Conservation (phyloP, 1,140 invertebrate genomes). For the Formica selysi region DNA sequence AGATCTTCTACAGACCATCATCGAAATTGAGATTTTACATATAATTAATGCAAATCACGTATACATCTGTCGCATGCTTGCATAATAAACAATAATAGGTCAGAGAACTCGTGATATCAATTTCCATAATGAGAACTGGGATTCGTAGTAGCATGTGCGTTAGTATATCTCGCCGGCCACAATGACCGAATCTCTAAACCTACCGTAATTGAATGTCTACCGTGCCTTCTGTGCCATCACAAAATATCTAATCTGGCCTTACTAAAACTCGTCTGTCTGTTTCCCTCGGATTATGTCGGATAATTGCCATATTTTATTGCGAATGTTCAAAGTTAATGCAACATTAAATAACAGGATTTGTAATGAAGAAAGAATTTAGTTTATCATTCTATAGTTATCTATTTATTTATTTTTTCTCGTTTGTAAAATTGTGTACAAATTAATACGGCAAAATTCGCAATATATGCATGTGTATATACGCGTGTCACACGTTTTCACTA, state of each 20-base stretch:
- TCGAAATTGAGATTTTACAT: constrained; percentile 10
- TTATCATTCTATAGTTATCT: neutral
- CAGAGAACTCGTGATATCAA: constrained; percentile 11
- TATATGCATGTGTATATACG: too few relatives aligned
- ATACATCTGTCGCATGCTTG: neutral
- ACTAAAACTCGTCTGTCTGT: constrained; percentile 3
- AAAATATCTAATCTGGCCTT: constrained; percentile 12
- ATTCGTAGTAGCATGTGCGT: neutral
- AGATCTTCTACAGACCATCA: neutral
- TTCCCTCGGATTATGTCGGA: neutral
- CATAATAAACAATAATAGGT: constrained; percentile 22
- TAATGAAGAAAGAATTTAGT: neutral
- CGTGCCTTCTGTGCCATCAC: neutral
- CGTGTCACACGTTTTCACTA: neutral
- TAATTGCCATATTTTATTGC: constrained; percentile 13
- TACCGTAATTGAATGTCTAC: constrained; percentile 19
- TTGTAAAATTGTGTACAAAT: neutral
- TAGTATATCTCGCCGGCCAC: neutral
- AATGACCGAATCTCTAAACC: constrained; percentile 35
- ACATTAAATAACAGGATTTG: neutral
- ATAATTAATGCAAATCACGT: constrained; percentile 16
- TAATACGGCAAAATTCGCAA: neutral
- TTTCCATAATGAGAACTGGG: constrained; percentile 33
- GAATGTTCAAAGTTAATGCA: neutral
- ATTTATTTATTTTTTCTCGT: neutral